Evolutionary conservation across 1,140 invertebrate species (phyloP).

Genomic region (Atta texana): DNA sequence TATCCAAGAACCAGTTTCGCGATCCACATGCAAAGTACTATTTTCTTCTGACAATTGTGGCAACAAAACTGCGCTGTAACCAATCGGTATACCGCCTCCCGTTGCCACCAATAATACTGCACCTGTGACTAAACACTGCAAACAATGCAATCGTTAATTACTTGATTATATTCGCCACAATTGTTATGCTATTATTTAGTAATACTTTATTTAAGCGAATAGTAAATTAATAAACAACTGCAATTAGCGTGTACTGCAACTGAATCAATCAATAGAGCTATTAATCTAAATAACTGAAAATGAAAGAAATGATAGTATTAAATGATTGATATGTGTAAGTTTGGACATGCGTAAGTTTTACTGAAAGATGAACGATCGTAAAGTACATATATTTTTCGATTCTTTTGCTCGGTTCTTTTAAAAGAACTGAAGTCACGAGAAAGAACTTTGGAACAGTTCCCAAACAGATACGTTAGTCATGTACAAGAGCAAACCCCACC

Average conservation of each 20-base stretch:
- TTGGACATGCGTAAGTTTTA: background rate
- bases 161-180: background rate
- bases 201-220: background rate
- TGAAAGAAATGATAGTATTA: background rate
- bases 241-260: conserved; percentile 3
- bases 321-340: background rate
- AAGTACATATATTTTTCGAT: background rate
- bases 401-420: background rate
- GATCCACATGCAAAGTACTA: conserved; percentile 85
- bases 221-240: background rate
- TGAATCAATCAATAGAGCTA: background rate
- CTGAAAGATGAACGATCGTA: background rate
- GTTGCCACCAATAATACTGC: conserved; percentile 89
- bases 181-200: background rate
- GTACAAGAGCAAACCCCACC: background rate
- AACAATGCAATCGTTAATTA: conserved; percentile 51
- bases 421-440: background rate
- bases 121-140: conserved; percentile 89
- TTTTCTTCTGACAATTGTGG: conserved; percentile 87
- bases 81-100: conserved; percentile 91
- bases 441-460: conserved; percentile 5
- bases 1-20: conserved; percentile 90
- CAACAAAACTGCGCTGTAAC: conserved; percentile 89
- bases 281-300: conserved; percentile 14
- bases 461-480: background rate